Evolutionary conservation across 1,140 invertebrate species (phyloP).

Genomic region (Drosophila erecta): DNA sequence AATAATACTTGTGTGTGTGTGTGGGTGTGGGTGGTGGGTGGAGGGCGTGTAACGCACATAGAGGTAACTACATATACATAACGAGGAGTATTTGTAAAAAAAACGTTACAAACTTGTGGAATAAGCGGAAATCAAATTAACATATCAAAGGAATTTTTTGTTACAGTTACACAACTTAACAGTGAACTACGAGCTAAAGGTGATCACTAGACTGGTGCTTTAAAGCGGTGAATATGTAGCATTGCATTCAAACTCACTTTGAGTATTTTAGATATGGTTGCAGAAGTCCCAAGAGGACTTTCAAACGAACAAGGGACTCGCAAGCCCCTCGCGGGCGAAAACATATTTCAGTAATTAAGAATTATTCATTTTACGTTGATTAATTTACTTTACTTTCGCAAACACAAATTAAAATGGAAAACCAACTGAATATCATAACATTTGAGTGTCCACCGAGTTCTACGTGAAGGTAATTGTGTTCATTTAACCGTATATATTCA

Average conservation of each 20-base stretch:
- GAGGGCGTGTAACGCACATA: conserved; percentile 17
- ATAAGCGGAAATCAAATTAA: conserved; percentile 68
- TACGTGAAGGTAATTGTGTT: neutral
- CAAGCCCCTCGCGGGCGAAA: too few relatives aligned
- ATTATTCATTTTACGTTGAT: too few relatives aligned
- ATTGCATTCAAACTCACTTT: conserved; percentile 19
- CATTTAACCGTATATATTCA: conserved; percentile 8
- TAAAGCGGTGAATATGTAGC: conserved; percentile 16
- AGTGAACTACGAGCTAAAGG: conserved; percentile 35
- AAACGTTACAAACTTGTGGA: conserved; percentile 60
- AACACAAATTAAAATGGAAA: too few relatives aligned
- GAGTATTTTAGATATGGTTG: conserved; percentile 30
- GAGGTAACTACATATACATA: conserved; percentile 41
- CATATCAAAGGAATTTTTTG: conserved; percentile 65
- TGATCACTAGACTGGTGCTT: conserved; percentile 38
- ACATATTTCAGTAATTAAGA: too few relatives aligned
- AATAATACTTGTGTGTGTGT: conserved; percentile 75
- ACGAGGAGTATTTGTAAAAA: conserved; percentile 66
- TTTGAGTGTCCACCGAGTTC: too few relatives aligned
- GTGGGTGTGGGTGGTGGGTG: conserved; percentile 11
- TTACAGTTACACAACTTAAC: conserved; percentile 34
- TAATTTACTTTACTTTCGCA: too few relatives aligned
- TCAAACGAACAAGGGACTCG: neutral
- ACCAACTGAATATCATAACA: too few relatives aligned
- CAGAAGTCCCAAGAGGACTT: conserved; percentile 2